These are phyloP conservation scores for Serripes groenlandicus DNA, from an alignment of 2,888 invertebrate species.

Conservation along the genomic window DNA sequence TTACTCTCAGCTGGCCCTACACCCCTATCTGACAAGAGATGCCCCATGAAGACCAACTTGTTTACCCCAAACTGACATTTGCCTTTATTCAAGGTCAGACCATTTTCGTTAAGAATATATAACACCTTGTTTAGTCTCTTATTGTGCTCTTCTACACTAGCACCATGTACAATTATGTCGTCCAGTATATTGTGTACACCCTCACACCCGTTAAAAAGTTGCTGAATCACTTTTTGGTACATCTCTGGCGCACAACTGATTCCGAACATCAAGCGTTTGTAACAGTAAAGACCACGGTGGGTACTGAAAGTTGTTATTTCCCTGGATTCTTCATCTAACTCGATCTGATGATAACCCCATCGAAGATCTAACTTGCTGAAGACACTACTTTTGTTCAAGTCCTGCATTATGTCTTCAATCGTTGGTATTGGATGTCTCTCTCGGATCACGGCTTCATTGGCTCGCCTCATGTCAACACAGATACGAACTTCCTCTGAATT, in stretches of 20 bases:
- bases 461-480: constrained; percentile 5
- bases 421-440: constrained; percentile 9
- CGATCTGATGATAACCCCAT: constrained; percentile 12
- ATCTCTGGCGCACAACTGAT: constrained; percentile 60
- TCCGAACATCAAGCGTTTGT: constrained; percentile 65
- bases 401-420: background rate
- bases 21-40: constrained; percentile 24
- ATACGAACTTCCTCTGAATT: background rate
- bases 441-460: background rate
- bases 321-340: background rate
- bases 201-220: too few relatives aligned
- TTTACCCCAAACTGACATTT: constrained; percentile 63
- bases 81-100: constrained; percentile 9
- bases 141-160: background rate
- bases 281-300: constrained; percentile 62
- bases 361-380: constrained; percentile 14
- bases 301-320: constrained; percentile 55
- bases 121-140: too few relatives aligned
- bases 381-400: background rate
- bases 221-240: background rate
- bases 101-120: background rate
- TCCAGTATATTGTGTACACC: too few relatives aligned
- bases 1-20: constrained; percentile 36
- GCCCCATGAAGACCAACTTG: constrained; percentile 61
- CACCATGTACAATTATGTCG: constrained; percentile 7